Percentiles rank a stretch among this genome's conserved stretches.
phyloP scores from a whole-genome alignment of 2,888 invertebrate species.

The Podotricha telesiphe region DNA sequence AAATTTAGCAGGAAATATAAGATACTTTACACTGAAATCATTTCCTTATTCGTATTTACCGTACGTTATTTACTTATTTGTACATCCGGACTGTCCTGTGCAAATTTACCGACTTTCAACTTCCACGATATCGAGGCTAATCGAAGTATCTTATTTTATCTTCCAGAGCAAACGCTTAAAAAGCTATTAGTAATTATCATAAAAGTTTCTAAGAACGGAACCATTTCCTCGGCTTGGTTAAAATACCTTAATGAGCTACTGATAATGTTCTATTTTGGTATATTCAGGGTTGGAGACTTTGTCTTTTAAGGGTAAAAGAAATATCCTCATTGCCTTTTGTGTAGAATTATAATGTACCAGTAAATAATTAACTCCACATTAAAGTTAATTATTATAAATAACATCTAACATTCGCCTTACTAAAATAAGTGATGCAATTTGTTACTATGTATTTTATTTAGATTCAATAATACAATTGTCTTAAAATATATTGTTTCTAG shows the following conservation, averaged over 20 bases:
- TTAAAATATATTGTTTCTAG: no score
- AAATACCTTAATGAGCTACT: conserved; percentile 21
- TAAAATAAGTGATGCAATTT: no score
- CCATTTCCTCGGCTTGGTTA: conserved; percentile 30
- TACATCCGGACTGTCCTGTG: not conserved
- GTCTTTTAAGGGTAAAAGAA: not conserved
- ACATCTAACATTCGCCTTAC: no score
- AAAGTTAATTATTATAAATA: no score
- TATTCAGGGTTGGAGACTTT: conserved; percentile 18
- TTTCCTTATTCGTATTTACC: conserved; percentile 7
- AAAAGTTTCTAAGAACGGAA: conserved; percentile 29
- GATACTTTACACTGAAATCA: not conserved
- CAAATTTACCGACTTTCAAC: not conserved
- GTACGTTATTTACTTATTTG: conserved; percentile 10
- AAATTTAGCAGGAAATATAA: not conserved
- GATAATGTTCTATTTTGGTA: conserved; percentile 29
- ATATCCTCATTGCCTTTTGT: not conserved
- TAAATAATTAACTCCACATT: not conserved
- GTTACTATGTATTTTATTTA: no score
- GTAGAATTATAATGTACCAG: not conserved
- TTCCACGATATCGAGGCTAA: conserved; percentile 1
- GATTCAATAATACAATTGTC: no score
- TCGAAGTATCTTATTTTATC: conserved; percentile 8
- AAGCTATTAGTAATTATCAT: conserved; percentile 31
- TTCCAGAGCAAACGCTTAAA: conserved; percentile 12